Evolutionary conservation across 2,113 vertebrate genomes (phyloP).

Genomic region (Odocoileus virginianus): DNA sequence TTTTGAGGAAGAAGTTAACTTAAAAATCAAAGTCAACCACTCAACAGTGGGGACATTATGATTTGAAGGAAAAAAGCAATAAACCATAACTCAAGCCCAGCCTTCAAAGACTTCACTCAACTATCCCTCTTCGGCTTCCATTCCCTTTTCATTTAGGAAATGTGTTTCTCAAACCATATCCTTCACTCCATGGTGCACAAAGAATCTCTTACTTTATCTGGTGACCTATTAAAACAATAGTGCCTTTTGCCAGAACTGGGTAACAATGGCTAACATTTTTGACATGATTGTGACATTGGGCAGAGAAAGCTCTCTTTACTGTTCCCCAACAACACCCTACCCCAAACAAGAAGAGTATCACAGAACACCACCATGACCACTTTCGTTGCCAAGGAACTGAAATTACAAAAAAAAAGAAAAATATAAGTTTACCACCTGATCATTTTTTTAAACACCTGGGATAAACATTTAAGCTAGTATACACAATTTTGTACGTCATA

Average conservation of each 20-base stretch:
- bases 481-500: neutral
- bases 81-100: neutral
- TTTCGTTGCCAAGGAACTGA: neutral
- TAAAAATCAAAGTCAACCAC: slow-evolving; percentile 6
- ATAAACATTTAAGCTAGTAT: neutral
- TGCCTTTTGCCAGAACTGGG: neutral
- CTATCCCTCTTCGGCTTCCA: neutral
- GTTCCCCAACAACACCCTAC: too few species aligned
- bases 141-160: neutral
- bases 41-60: neutral
- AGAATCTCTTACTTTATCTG: slow-evolving; percentile 27
- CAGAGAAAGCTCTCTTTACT: neutral
- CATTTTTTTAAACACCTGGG: neutral
- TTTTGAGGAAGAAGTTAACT: neutral
- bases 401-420: neutral
- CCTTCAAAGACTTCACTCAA: neutral
- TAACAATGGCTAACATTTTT: slow-evolving; percentile 41
- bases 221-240: slow-evolving; percentile 30
- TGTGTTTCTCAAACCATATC: neutral
- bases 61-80: neutral
- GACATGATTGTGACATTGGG: neutral
- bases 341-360: neutral
- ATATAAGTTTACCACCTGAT: neutral
- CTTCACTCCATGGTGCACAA: neutral
- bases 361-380: neutral